A percentile compares a stretch with the other conserved stretches of the same genome.
Evolutionary conservation across 1,140 invertebrate species (phyloP).

Genomic region (Drosophila varians): DNA sequence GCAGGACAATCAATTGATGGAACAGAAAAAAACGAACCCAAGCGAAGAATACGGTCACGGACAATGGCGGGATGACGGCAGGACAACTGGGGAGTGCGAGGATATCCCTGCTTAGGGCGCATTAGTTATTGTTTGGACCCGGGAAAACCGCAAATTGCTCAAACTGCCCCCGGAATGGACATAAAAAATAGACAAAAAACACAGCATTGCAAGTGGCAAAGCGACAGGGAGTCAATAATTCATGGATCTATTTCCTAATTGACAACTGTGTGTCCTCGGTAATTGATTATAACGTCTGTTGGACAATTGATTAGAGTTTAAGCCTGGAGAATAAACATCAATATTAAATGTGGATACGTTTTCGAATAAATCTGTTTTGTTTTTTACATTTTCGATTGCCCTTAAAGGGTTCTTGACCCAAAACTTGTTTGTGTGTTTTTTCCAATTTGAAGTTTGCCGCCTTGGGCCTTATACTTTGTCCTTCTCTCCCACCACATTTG

Average conservation of each 20-base stretch:
- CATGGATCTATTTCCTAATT: slow-evolving; percentile 50
- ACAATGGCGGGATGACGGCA: slow-evolving; percentile 19
- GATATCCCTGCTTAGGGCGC: slow-evolving; percentile 62
- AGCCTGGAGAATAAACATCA: background rate
- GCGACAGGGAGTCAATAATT: slow-evolving; percentile 59
- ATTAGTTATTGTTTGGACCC: slow-evolving; percentile 53
- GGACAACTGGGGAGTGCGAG: slow-evolving; percentile 8
- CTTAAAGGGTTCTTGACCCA: slow-evolving; percentile 18
- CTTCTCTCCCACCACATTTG: background rate
- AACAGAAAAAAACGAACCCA: slow-evolving; percentile 36
- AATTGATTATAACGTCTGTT: slow-evolving; percentile 37
- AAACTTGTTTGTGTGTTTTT: slow-evolving; percentile 36
- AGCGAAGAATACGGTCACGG: slow-evolving; percentile 20
- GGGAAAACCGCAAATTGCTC: slow-evolving; percentile 69
- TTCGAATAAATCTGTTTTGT: background rate
- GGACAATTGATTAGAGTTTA: slow-evolving; percentile 9
- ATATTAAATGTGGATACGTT: background rate
- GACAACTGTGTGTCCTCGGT: slow-evolving; percentile 28
- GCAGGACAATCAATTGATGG: slow-evolving; percentile 74
- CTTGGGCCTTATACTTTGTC: background rate
- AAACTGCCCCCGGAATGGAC: slow-evolving; percentile 67
- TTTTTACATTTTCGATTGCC: background rate
- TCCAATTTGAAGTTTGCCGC: slow-evolving; percentile 36
- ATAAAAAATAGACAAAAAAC: slow-evolving; percentile 39
- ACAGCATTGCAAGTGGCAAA: slow-evolving; percentile 18